Evolutionary conservation across 2,888 invertebrate genomes (phyloP), one percentile per base, ranked within the genome.

Genomic region (Phragmatobia fuliginosa): DNA sequence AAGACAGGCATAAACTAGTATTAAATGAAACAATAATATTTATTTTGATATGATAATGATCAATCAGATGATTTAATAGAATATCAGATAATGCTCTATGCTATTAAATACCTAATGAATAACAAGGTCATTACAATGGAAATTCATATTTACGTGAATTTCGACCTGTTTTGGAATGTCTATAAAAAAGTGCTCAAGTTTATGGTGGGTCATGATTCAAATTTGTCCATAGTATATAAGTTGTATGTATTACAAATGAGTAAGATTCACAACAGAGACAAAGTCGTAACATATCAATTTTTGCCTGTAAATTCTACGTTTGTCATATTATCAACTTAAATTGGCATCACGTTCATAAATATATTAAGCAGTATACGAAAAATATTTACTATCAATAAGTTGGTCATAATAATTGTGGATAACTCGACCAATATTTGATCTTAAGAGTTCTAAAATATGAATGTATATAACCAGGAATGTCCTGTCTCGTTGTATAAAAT

Each of bases 281-380:
- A n/a, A 69, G 77, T 77, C 62, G 56, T 82, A 81, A 89, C 89
- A 89, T 89, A 89, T 89, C 89, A 89, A 84, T 83, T 81, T 78
- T 80, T 85, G 78, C 66, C n/a, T 71, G 69, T 82, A 75, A 78
- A 76, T 73, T 68, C 68, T 72, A 74, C 66, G 62, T 70, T 77
- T 71, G 66, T n/a, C 60, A 59, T 75, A 73, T 68, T 70, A 73
- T 65, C 58, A 66, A 49, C 63, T 75, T 68, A 68, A 71, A 79
- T 73, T 66, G 33, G 41, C 68, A 63, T 62, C n/a, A 67, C 83
- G 68, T 77, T 76, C n/a, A 79, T 77, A 66, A 45, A 14, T 49
- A 10, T 16, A 38, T 11, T 14, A 38, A 3, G 66, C 67, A 70
- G 83, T 82, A 82, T 81, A 81, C 75, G 81, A 81, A 36, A 56